These are phyloP conservation scores for Passer montanus DNA, from an alignment of 2,113 vertebrate species.

Conservation along the genomic window DNA sequence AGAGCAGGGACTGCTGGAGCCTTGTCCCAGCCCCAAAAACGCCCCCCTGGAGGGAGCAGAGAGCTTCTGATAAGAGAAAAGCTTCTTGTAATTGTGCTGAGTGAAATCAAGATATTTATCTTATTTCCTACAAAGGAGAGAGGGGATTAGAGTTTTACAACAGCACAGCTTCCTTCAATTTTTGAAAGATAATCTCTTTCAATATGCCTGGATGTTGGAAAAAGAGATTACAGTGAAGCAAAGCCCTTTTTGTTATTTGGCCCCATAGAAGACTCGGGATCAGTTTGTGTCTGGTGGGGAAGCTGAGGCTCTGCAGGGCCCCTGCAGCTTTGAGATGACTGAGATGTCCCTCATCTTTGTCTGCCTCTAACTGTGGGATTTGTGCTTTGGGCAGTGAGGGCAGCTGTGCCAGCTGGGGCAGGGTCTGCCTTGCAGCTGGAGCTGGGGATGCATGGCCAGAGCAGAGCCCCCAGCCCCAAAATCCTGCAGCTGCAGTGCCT, in stretches of 20 bases:
- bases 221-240: neutral
- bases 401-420: neutral
- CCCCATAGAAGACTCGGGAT: neutral
- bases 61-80: conserved; percentile 29
- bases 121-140: conserved; percentile 11
- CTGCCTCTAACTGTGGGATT: neutral
- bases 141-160: conserved; percentile 49
- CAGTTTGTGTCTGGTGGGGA: neutral
- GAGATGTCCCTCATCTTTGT: neutral
- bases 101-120: conserved; percentile 62
- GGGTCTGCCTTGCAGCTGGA: neutral
- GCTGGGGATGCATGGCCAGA: fast-evolving
- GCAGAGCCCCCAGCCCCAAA: too few species aligned
- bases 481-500: neutral
- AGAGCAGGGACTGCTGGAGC: neutral
- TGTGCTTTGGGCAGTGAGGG: neutral
- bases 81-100: neutral
- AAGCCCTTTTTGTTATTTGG: conserved; percentile 13
- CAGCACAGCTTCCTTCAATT: neutral
- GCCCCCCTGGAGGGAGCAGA: neutral
- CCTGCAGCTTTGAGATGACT: neutral
- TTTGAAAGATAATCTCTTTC: neutral
- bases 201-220: neutral
- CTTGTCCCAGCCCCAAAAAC: neutral
- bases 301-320: neutral